A percentile compares a stretch with the other conserved stretches of the same genome.
phyloP scores from a whole-genome alignment of 1,140 invertebrate genomes.

The Lepeophtheirus salmonis region DNA sequence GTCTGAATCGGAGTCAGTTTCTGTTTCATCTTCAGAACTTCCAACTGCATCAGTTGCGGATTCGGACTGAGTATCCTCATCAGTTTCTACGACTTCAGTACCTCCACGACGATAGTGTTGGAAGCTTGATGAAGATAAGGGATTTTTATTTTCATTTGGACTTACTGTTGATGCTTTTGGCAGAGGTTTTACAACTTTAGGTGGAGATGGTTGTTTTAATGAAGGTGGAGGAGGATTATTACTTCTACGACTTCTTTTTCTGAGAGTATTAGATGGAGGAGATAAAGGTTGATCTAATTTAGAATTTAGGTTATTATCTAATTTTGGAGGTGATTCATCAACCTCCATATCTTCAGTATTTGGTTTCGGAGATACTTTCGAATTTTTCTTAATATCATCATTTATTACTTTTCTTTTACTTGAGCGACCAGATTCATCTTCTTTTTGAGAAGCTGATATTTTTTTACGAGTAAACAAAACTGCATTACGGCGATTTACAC shows the following conservation, averaged over 20 bases:
- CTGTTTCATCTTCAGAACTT: slow-evolving; percentile 20
- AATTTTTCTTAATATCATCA: background rate
- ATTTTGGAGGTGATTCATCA: background rate
- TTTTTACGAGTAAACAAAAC: slow-evolving; percentile 55
- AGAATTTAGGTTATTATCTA: background rate
- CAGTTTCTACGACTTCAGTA: slow-evolving; percentile 23
- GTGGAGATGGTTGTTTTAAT: background rate
- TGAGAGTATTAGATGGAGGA: background rate
- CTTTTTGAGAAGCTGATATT: slow-evolving; percentile 29
- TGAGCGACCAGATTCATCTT: background rate
- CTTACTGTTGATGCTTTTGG: slow-evolving; percentile 16
- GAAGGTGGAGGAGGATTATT: background rate
- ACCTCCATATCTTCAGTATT: background rate
- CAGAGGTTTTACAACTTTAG: too few relatives aligned
- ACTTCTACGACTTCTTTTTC: background rate
- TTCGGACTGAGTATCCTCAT: slow-evolving; percentile 28
- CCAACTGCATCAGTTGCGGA: slow-evolving; percentile 22
- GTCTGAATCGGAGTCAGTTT: slow-evolving; percentile 20
- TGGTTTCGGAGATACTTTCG: background rate
- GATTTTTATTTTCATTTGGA: slow-evolving; percentile 19
- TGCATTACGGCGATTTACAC: slow-evolving; percentile 60
- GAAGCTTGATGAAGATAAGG: slow-evolving; percentile 21
- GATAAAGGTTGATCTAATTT: background rate
- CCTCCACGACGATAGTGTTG: slow-evolving; percentile 22
- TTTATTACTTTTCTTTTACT: background rate